Percentiles rank a stretch among this genome's conserved stretches.
These are phyloP conservation scores for Heliconius aoede DNA, from an alignment of 2,888 invertebrate genomes.

Conservation along the genomic window DNA sequence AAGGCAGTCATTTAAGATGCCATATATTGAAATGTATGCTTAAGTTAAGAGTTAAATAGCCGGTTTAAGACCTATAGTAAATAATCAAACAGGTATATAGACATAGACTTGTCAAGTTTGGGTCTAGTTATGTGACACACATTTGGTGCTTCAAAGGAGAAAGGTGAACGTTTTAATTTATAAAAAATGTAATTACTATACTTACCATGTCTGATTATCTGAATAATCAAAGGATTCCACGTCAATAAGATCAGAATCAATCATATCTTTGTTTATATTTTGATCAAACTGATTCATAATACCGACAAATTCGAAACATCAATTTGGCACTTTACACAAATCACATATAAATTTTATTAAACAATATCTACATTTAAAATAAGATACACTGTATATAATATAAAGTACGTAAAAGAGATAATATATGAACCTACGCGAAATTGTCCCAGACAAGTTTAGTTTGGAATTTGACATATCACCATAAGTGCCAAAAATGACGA, in stretches of 20 bases:
- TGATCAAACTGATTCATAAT: slow-evolving; percentile 80
- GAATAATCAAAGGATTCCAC: slow-evolving; percentile 82
- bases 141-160: slow-evolving; percentile 16
- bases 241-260: slow-evolving; percentile 83
- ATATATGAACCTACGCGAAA: slow-evolving; percentile 73
- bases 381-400: slow-evolving; percentile 69
- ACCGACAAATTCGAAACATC: slow-evolving; percentile 71
- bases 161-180: slow-evolving; percentile 11
- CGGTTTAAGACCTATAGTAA: slow-evolving; percentile 8
- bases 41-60: background rate
- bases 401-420: slow-evolving; percentile 63
- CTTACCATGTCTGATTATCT: slow-evolving; percentile 85
- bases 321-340: slow-evolving; percentile 79
- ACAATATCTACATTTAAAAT: slow-evolving; percentile 71
- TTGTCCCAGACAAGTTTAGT: slow-evolving; percentile 74
- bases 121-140: slow-evolving; percentile 23
- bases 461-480: slow-evolving; percentile 78
- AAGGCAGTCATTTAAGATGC: background rate
- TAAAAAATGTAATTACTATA: slow-evolving; percentile 37
- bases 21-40: background rate
- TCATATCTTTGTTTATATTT: slow-evolving; percentile 84
- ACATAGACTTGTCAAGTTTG: slow-evolving; percentile 28
- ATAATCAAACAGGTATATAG: slow-evolving; percentile 33
- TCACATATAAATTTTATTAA: slow-evolving; percentile 72
- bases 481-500: slow-evolving; percentile 66